Base-by-base conservation (phyloP, 2,888 invertebrate genomes). In the Germaria angustata region DNA sequence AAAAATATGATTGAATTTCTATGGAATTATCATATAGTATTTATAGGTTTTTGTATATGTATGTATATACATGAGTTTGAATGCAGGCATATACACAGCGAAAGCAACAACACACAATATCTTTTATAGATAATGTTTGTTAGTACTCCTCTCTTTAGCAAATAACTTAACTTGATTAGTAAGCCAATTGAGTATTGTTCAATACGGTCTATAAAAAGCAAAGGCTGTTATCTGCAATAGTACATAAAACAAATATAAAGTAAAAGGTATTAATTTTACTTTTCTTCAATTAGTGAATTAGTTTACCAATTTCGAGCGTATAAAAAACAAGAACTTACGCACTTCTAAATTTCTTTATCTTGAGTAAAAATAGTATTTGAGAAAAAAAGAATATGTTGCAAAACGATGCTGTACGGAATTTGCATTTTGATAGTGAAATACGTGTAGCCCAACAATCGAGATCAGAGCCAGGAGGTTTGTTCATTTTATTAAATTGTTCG, bases 351-450 rank as follows among this genome's bases (percentile, higher is more conserved):
- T 28, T 51, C 11, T 0, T 11, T 13, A 13, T 9, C 17, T 55
- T 34, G 2, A n/a, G 32, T 8, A 51, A 39, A 51, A 36, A 15
- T 11, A 22, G 15, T 46, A 11, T 28, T 51, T 15, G 7, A 4
- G n/a, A n/a, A n/a, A 9, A n/a, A 13, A 39, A 41, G 15, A 81
- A 78, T 71, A 91, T 91, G 91, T 86, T 91, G 51, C 90, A 91
- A 87, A 88, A 89, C 83, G 87, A 91, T 86, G 87, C 91, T 8
- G 90, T 90, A 36, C 87, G 88, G 36, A 90, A 87, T 84, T 85
- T 91, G 28, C 91, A 91, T 73, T 90, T 87, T 61, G 91, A 91
- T 32, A 90, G 88, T 80, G 90, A 90, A 85, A 89, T 91, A 68
- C 89, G 91, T 9, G 88, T 90, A 9, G 90, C 88, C 6, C 91